Evolutionary conservation across 64 coral and sea anemone species (phyloP), one percentile per base, ranked within the genome.

Genomic region (Montipora foliosa): DNA sequence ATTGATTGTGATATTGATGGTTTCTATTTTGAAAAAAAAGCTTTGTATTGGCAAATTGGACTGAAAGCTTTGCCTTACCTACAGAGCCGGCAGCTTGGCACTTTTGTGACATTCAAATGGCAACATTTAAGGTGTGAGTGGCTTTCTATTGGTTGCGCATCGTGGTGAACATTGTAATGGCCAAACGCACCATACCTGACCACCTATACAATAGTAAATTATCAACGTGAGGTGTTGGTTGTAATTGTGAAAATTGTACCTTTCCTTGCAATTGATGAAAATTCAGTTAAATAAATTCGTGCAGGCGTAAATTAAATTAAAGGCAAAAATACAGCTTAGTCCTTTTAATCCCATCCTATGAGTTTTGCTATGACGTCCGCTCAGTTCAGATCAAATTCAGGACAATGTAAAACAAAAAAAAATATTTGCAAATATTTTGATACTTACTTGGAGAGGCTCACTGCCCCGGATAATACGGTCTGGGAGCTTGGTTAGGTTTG

Each of bases 151-250:
- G 83, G 67, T 58, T 93, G 94, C 10, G 76, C 95, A 48, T 97
- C 95, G 82, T 94, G 94, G 70, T 97, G 95, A 53, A 93, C 95
- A 80, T 97, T 93, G 49, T 97, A 97, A 80, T 97, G 95, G 8
- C 95, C 95, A 80, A 78, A 78, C 10, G 70, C 48, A 22, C 91
- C 93, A 77, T 97, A 97, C 87, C 82, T 92, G 14, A 97, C 95
- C 82, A 97, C 95, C 95, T 96, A 57, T 47, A 29, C 71, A 19
- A 24, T 50, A 50, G 8, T 17, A 49, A 59, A 75, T 75, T 10
- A 64, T 16, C 61, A 1, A 19, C 61, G 61, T 12, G 8, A 3
- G 61, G 8, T 64, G 14, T 7, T 12, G 9, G 61, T 64, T 64
- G 3, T 19, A 55, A 55, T 55, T 55, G 10, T 55, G 52, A 37